Base-by-base conservation (phyloP, 2,797 vertebrate genomes). In the Phoxinus dragarum region DNA sequence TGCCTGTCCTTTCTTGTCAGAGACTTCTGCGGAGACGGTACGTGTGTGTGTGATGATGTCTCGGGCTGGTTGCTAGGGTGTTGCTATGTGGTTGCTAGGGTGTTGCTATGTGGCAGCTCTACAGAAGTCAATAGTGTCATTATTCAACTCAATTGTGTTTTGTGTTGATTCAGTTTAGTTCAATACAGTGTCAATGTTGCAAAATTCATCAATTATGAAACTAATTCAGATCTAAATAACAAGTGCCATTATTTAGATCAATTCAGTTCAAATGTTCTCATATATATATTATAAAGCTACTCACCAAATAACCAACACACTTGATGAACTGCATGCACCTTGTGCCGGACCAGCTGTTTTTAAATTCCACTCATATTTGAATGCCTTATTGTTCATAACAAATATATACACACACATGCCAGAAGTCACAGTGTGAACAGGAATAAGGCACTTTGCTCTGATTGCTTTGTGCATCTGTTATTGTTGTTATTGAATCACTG, bases 1-100 rank as follows among this genome's bases (percentile, higher is more conserved):
- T 92, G 91, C 67, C 79, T 90, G 3, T 89, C 75, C 3, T 91
- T 86, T 69, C 72, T 91, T 4, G 47, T 49, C 49, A 90, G 81
- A 85, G 86, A 86, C n/a, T 76, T 14, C 84, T 92, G 91, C 84
- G 82, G 85, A 84, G 54, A 84, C 17, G 84, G 91, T 92, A 82
- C 17, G 56, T 74, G 49, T 19, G 49, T 19, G 49, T 38, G 17
- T 21, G n/a, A 19, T 8, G 4, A 59, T 11, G 4, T n/a, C 23
- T n/a, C 23, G 4, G 56, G 56, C 16, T 44, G 44, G 12, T 47
- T 47, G 44, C 44, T 47, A 4, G 42, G 10, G 42, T 11, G 40
- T 44, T 12, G 9, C 9, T 9, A 42, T 11, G 52, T 47, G 44
- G 44, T 47, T 47, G 12, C 47, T 47, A 42, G 47, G 47, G 47